phyloP scores from a whole-genome alignment of 2,797 vertebrate species.

The Protonibea diacanthus region DNA sequence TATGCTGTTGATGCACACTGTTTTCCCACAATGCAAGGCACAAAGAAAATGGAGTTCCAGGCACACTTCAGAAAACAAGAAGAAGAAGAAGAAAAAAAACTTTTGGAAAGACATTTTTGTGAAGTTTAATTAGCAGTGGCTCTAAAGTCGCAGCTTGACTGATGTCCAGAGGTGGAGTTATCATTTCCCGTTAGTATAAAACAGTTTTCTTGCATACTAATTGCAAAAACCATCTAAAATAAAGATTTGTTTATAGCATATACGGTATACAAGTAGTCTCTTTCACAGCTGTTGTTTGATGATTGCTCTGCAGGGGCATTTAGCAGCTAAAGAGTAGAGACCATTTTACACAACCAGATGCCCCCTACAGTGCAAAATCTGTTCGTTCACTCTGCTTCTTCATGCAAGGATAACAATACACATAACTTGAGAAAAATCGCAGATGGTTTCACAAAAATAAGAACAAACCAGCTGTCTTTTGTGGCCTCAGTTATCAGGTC shows the following conservation, averaged over 20 bases:
- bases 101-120: background rate
- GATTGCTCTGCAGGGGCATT: conserved; percentile 9
- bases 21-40: background rate
- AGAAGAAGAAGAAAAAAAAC: background rate
- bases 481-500: background rate
- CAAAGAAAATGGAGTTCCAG: background rate
- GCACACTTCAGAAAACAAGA: background rate
- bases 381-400: background rate
- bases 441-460: background rate
- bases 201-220: background rate
- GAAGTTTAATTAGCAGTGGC: background rate
- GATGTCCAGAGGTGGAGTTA: background rate
- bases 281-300: background rate
- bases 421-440: background rate
- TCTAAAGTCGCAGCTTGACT: background rate
- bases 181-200: background rate
- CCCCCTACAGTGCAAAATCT: background rate
- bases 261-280: no score
- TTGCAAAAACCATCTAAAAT: background rate
- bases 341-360: background rate
- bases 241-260: background rate
- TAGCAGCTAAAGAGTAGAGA: background rate
- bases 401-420: background rate
- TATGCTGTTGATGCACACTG: background rate
- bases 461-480: background rate